Percentiles rank a stretch among this genome's conserved stretches.
Conservation (phyloP, 2,113 vertebrate genomes). For the Dromaius novaehollandiae region DNA sequence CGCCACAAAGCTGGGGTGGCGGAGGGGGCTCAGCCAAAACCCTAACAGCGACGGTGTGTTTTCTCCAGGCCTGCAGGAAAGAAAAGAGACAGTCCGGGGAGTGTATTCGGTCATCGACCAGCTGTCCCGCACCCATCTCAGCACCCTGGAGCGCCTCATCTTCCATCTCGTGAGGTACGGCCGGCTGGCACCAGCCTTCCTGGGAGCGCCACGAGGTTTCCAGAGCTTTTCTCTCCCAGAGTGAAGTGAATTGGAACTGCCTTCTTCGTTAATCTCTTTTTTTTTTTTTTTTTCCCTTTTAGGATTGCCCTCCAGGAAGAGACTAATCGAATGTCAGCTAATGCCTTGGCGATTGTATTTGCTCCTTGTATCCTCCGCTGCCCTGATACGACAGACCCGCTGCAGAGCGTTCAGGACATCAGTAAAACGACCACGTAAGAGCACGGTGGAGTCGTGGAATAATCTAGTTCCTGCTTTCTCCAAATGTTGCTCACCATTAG, state of each 20-base stretch:
- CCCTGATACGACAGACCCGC: conserved; percentile 91
- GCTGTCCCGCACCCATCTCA: conserved; percentile 93
- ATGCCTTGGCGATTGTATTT: conserved; percentile 97
- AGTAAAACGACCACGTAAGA: conserved; percentile 97
- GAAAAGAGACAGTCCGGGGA: conserved; percentile 89
- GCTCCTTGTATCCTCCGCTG: conserved; percentile 97
- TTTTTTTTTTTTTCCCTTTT: conserved; percentile 11
- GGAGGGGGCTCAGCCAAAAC: too few species aligned
- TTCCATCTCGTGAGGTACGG: conserved; percentile 96
- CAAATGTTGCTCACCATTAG: not conserved
- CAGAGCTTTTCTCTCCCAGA: not conserved
- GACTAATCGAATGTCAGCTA: conserved; percentile 97
- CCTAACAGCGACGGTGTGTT: not conserved
- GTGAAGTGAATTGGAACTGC: not conserved
- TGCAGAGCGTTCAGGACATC: conserved; percentile 97
- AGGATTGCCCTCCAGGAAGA: conserved; percentile 96
- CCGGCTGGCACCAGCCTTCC: not conserved
- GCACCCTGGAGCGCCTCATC: conserved; percentile 93
- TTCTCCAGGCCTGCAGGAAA: conserved; percentile 89
- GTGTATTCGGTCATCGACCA: conserved; percentile 96
- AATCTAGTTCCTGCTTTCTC: not conserved
- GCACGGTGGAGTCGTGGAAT: not conserved
- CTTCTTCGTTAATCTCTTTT: not conserved
- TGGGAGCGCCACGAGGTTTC: not conserved
- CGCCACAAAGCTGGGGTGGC: not conserved